These are phyloP conservation scores for Caenorhabditis japonica DNA, from an alignment of 2,888 invertebrate species.

Conservation along the genomic window DNA sequence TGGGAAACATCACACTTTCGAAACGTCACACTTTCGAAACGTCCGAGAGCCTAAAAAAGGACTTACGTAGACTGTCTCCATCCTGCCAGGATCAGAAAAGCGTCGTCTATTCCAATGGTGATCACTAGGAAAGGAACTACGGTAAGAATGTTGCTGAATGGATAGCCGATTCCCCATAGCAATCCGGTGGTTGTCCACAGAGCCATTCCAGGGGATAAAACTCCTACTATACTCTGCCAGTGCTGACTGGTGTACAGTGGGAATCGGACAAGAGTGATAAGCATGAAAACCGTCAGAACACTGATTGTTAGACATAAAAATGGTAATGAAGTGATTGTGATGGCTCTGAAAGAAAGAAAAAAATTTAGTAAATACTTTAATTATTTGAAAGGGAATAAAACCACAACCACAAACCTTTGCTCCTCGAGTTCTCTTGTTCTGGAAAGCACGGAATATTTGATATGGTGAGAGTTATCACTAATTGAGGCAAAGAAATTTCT, in stretches of 20 bases:
- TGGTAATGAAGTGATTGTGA: slow-evolving; percentile 71
- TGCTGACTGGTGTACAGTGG: slow-evolving; percentile 73
- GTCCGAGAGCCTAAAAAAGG: background rate
- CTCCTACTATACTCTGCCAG: slow-evolving; percentile 72
- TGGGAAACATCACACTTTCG: too few relatives aligned
- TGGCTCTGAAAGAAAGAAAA: slow-evolving; percentile 49
- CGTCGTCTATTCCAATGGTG: slow-evolving; percentile 76
- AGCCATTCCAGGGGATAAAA: slow-evolving; percentile 74
- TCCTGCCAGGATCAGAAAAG: slow-evolving; percentile 74
- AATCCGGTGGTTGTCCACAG: slow-evolving; percentile 72
- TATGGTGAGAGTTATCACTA: slow-evolving; percentile 56
- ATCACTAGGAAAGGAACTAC: slow-evolving; percentile 75
- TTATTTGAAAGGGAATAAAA: too few relatives aligned
- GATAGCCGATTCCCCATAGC: slow-evolving; percentile 69
- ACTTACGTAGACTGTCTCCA: slow-evolving; percentile 74
- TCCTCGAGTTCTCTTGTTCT: slow-evolving; percentile 72
- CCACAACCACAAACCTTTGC: too few relatives aligned
- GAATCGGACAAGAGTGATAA: slow-evolving; percentile 68
- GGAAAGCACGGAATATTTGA: slow-evolving; percentile 69
- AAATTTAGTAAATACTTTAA: background rate
- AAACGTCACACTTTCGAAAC: background rate
- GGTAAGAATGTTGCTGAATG: slow-evolving; percentile 75
- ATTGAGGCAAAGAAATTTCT: slow-evolving; percentile 64
- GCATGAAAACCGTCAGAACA: slow-evolving; percentile 71
- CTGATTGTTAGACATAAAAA: slow-evolving; percentile 69